phyloP scores from a whole-genome alignment of 2,113 vertebrate genomes.

The Phaethon lepturus region DNA sequence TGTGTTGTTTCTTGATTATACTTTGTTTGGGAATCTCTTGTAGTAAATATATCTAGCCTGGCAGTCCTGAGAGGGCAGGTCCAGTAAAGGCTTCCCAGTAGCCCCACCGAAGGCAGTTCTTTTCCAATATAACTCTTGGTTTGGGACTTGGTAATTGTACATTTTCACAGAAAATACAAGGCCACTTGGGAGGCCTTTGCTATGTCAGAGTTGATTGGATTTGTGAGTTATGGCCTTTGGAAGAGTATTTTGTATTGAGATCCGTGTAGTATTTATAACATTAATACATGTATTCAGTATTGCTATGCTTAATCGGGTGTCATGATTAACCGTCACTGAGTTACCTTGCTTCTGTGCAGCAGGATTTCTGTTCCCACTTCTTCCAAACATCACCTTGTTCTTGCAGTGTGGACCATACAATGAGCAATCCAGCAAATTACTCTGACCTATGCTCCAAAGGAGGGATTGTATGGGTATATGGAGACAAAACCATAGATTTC shows the following conservation, averaged over 20 bases:
- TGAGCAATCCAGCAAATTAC: background rate
- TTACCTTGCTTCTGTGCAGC: background rate
- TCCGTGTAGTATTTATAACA: background rate
- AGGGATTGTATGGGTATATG: background rate
- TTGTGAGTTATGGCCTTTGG: background rate
- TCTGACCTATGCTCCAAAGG: background rate
- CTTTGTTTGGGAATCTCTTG: background rate
- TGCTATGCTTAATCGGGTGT: background rate
- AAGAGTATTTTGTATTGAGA: background rate
- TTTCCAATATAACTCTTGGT: background rate
- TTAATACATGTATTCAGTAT: background rate
- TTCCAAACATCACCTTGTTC: background rate
- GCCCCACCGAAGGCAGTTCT: background rate
- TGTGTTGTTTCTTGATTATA: background rate
- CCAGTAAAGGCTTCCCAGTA: background rate
- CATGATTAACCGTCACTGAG: background rate
- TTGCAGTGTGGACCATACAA: background rate
- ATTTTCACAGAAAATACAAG: background rate
- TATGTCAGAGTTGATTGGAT: background rate
- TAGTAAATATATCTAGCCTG: background rate
- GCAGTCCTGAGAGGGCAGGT: background rate
- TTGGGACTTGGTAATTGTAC: background rate
- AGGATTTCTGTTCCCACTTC: background rate
- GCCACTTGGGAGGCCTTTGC: background rate
- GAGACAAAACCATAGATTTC: background rate